Evolutionary conservation across 92 coral and sea anemone genomes (phyloP).

Genomic region (Phenganax subtilis): DNA sequence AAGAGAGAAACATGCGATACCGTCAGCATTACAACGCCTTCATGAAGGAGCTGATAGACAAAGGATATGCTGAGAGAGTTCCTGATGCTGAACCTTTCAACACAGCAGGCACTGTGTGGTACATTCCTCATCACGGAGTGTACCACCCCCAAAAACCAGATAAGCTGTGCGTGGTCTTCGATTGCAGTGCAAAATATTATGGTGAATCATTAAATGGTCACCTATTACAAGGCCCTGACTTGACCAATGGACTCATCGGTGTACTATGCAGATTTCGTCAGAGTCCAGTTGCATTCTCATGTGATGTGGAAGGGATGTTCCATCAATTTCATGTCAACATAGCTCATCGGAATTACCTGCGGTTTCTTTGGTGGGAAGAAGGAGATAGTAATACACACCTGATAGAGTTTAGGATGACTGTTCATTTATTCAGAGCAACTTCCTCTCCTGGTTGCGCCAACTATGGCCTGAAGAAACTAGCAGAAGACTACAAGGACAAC

Average conservation of each 20-base stretch:
- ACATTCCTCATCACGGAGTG: constrained; percentile 34
- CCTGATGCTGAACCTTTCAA: neutral
- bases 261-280: constrained; percentile 37
- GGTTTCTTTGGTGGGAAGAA: constrained; percentile 44
- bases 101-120: constrained; percentile 37
- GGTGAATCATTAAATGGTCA: constrained; percentile 38
- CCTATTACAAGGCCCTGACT: constrained; percentile 40
- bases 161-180: constrained; percentile 31
- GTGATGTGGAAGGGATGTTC: constrained; percentile 41
- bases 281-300: constrained; percentile 28
- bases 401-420: constrained; percentile 35
- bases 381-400: constrained; percentile 17
- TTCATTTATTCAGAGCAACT: constrained; percentile 39
- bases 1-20: constrained; percentile 13
- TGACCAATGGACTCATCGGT: constrained; percentile 34
- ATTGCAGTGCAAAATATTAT: constrained; percentile 19
- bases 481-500: constrained; percentile 29
- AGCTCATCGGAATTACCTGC: constrained; percentile 30
- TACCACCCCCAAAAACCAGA: constrained; percentile 38
- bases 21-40: constrained; percentile 41
- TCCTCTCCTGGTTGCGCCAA: constrained; percentile 47
- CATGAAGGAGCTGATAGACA: constrained; percentile 44
- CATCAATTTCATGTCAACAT: constrained; percentile 37
- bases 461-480: constrained; percentile 33
- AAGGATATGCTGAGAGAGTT: constrained; percentile 43